phyloP scores from a whole-genome alignment of 2,888 invertebrate species.

The Erynnis tages region DNA sequence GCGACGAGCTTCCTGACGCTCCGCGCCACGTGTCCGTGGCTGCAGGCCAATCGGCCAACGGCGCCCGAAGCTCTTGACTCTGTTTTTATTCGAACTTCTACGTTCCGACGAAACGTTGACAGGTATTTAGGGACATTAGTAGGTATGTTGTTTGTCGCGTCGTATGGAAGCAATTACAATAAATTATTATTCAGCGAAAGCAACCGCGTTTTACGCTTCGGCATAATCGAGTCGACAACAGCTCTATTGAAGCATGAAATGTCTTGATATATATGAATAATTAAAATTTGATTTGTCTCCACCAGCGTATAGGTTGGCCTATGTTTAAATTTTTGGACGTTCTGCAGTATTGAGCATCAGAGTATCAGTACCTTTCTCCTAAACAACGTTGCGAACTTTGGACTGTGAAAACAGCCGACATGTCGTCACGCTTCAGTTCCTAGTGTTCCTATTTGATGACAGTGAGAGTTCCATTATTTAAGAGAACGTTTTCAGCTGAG shows the following conservation, averaged over 20 bases:
- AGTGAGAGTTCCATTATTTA: constrained; percentile 25
- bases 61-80: constrained; percentile 32
- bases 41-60: constrained; percentile 53
- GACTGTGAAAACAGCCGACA: constrained; percentile 1
- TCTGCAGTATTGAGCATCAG: no score
- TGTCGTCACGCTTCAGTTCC: constrained; percentile 13
- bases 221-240: not conserved
- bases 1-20: constrained; percentile 55
- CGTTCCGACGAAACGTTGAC: constrained; percentile 16
- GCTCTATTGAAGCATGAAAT: not conserved
- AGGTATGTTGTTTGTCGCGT: constrained; percentile 5
- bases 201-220: no score
- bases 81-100: constrained; percentile 29
- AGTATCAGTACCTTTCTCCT: no score
- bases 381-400: constrained; percentile 4
- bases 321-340: no score
- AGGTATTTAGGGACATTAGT: constrained; percentile 7
- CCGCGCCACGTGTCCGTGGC: constrained; percentile 53
- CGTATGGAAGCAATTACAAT: constrained; percentile 6
- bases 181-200: not conserved
- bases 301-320: no score
- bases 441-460: constrained; percentile 14
- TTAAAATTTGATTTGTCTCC: no score
- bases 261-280: no score
- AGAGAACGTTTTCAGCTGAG: constrained; percentile 12